These are phyloP conservation scores for Unio delphinus DNA, from an alignment of 2,888 invertebrate genomes.

Conservation along the genomic window DNA sequence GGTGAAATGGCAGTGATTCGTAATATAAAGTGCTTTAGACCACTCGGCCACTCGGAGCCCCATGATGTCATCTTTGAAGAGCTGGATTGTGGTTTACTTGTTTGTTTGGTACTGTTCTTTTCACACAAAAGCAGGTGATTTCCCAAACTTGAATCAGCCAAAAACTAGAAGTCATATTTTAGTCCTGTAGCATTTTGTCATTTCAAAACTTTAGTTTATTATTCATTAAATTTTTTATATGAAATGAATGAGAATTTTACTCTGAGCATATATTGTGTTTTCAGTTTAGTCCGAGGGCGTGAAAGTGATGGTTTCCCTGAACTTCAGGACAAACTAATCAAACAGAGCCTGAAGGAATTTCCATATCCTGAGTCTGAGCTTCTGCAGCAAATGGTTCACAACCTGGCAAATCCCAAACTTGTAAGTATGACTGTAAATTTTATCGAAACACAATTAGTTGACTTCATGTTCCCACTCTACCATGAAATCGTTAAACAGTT, in stretches of 20 bases:
- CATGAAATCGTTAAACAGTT: no score
- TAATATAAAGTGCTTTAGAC: no score
- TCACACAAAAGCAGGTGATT: background rate
- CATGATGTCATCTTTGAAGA: no score
- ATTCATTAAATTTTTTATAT: background rate
- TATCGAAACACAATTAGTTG: no score
- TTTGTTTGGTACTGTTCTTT: no score
- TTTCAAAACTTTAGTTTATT: background rate
- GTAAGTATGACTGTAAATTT: constrained; percentile 41
- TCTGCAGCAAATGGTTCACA: constrained; percentile 65
- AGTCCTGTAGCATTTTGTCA: background rate
- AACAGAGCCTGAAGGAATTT: constrained; percentile 90
- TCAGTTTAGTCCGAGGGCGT: constrained; percentile 72
- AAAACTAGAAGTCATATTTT: background rate
- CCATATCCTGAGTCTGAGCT: constrained; percentile 91
- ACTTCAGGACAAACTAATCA: constrained; percentile 80
- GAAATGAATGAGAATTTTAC: background rate
- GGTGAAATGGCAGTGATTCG: no score
- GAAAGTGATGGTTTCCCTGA: constrained; percentile 74
- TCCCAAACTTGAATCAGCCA: no score
- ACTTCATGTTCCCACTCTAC: no score
- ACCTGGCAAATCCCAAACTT: constrained; percentile 59
- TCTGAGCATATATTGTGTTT: constrained; percentile 5
- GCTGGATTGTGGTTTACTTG: no score
- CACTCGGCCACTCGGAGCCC: no score